Conservation (phyloP, 1,140 invertebrate genomes). For the Caenorhabditis elegans region WBcel235 BX284604.4:12726001-12726500, state of each 20-base stretch:
- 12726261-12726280: conserved; percentile 83
- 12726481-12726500: too few species aligned
- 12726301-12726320: conserved; percentile 76
- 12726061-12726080: conserved; percentile 89
- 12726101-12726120: conserved; percentile 82
- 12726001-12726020: conserved; percentile 83
- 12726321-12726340: conserved; percentile 92
- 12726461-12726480: too few species aligned
- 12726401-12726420: conserved; percentile 59
- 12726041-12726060: conserved; percentile 89
- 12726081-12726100: conserved; percentile 89
- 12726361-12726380: conserved; percentile 83
- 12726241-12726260: conserved; percentile 45
- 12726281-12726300: conserved; percentile 75
- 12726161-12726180: conserved; percentile 71
- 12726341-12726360: conserved; percentile 87
- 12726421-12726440: conserved; percentile 46
- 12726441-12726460: too few species aligned
- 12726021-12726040: conserved; percentile 81
- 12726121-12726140: conserved; percentile 75
- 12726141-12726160: conserved; percentile 85
- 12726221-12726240: background rate
- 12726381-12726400: conserved; percentile 79
- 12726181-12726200: conserved; percentile 69
- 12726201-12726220: conserved; percentile 29